Evolutionary conservation across 2,113 vertebrate genomes (phyloP).

Genomic region (Mus spicilegus): DNA sequence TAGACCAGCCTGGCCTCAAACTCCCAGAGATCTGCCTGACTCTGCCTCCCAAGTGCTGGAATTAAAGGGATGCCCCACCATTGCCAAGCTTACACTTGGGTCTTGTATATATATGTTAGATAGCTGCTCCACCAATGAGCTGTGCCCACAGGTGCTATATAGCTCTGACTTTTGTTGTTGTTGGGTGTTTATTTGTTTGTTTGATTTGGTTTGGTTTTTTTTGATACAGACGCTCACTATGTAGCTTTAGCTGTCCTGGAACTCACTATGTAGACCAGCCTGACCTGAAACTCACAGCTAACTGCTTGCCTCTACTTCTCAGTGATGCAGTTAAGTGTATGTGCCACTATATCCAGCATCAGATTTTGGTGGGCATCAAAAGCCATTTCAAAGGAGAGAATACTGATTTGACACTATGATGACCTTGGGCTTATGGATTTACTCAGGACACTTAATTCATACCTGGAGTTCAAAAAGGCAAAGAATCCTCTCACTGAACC

Average conservation of each 20-base stretch:
- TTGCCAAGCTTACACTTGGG: no score
- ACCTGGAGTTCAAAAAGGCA: not conserved
- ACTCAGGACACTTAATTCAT: conserved; percentile 24
- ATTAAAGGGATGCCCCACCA: no score
- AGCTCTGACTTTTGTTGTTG: not conserved
- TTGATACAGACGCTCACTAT: no score
- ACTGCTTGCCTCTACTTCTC: not conserved
- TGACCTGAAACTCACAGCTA: not conserved
- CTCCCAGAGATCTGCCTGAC: not conserved
- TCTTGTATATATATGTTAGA: not conserved
- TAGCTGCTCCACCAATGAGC: not conserved
- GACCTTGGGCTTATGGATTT: not conserved
- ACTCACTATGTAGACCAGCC: not conserved
- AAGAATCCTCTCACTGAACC: conserved; percentile 21
- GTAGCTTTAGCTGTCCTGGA: not conserved
- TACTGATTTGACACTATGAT: not conserved
- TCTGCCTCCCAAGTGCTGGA: not conserved
- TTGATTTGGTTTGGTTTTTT: not conserved
- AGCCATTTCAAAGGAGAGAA: conserved; percentile 4
- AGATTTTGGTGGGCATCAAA: conserved; percentile 8
- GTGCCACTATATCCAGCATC: not conserved
- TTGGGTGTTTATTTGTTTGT: not conserved
- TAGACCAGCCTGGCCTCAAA: not conserved
- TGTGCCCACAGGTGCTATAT: not conserved
- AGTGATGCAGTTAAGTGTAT: not conserved